Evolutionary conservation across 2,888 invertebrate species (phyloP).

Genomic region (Gastracanthus pulcherrimus): DNA sequence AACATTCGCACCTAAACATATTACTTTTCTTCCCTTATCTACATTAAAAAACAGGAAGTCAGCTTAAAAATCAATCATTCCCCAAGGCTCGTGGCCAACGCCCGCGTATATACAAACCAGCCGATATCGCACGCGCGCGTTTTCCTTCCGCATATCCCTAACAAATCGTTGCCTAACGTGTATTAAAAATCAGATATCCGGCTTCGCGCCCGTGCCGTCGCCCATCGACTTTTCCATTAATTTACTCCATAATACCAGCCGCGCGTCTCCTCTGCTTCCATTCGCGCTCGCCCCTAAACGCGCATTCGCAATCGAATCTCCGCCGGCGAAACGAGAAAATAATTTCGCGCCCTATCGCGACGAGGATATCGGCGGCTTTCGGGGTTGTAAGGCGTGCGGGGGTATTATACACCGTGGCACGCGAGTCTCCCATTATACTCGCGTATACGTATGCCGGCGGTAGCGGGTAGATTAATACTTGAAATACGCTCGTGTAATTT

Average conservation of each 20-base stretch:
- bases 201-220: not conserved
- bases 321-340: slow-evolving; percentile 39
- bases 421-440: slow-evolving; percentile 53
- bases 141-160: not conserved
- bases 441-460: not conserved
- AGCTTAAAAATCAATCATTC: not conserved
- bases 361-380: slow-evolving; percentile 18
- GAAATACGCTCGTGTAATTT: slow-evolving; percentile 46
- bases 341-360: slow-evolving; percentile 41
- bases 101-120: not conserved
- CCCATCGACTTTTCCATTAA: slow-evolving; percentile 16
- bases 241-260: not conserved
- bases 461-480: slow-evolving; percentile 50
- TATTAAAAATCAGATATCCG: slow-evolving; percentile 40
- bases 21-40: not conserved
- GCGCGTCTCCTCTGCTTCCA: not conserved
- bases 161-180: slow-evolving; percentile 25
- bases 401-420: slow-evolving; percentile 23
- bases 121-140: not conserved
- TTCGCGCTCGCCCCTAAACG: slow-evolving; percentile 12
- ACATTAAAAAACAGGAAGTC: not conserved
- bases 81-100: not conserved
- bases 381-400: not conserved
- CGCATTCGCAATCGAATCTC: slow-evolving; percentile 30
- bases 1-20: too few relatives aligned